Evolutionary conservation across 2,797 vertebrate species (phyloP).

Genomic region (Micromesistius poutassou): DNA sequence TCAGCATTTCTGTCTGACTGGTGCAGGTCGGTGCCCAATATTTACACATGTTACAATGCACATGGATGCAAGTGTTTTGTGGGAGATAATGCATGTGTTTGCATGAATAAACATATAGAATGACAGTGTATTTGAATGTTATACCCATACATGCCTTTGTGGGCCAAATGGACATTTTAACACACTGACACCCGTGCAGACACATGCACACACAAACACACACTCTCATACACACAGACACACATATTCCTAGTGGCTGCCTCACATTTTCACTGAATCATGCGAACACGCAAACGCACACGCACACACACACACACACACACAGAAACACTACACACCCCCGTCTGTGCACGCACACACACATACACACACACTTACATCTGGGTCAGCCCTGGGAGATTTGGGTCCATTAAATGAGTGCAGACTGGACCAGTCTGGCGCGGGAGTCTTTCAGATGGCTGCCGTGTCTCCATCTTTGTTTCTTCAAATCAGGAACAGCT

Average conservation of each 20-base stretch:
- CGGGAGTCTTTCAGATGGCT: constrained; percentile 68
- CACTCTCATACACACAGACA: too few relatives aligned
- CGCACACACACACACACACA: constrained; percentile 1
- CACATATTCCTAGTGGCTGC: neutral
- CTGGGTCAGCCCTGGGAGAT: constrained; percentile 66
- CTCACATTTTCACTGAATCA: neutral
- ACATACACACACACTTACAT: constrained; percentile 34
- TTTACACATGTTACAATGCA: too few relatives aligned
- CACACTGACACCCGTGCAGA: too few relatives aligned
- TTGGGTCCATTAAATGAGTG: constrained; percentile 65
- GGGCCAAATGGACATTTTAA: too few relatives aligned
- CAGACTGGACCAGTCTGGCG: constrained; percentile 47
- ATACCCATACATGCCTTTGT: too few relatives aligned
- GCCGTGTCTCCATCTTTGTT: constrained; percentile 65
- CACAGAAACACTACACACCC: constrained; percentile 7
- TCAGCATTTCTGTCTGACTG: too few relatives aligned
- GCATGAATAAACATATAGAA: too few relatives aligned
- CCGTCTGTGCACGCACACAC: neutral
- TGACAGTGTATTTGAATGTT: too few relatives aligned
- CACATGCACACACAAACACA: too few relatives aligned
- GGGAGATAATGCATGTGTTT: too few relatives aligned
- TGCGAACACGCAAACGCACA: neutral
- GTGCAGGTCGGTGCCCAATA: neutral
- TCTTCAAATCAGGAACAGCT: constrained; percentile 77
- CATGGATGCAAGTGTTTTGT: too few relatives aligned